phyloP scores from a whole-genome alignment of 2,888 invertebrate species.

The Drosophila falleni region DNA sequence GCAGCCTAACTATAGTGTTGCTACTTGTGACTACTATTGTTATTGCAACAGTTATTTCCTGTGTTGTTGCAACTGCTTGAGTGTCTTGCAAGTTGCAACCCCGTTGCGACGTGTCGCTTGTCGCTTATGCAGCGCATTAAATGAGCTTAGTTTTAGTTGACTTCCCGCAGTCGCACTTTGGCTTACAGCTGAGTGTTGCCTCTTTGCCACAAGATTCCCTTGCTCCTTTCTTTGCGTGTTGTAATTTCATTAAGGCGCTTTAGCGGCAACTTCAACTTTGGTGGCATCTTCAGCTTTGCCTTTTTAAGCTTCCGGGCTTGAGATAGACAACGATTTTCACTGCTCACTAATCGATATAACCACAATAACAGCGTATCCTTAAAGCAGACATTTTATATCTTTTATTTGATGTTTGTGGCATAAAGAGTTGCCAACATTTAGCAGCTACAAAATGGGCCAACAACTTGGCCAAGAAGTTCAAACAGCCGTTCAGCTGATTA shows the following conservation, averaged over 20 bases:
- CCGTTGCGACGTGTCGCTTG: constrained; percentile 24
- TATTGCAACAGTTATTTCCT: constrained; percentile 44
- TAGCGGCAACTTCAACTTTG: constrained; percentile 55
- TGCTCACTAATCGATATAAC: constrained; percentile 58
- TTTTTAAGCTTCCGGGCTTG: constrained; percentile 70
- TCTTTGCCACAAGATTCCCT: constrained; percentile 1
- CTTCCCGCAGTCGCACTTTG: constrained; percentile 71
- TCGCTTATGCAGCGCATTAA: constrained; percentile 77
- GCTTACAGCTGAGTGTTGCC: constrained; percentile 56
- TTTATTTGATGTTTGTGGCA: constrained; percentile 28
- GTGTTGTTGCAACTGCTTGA: constrained; percentile 32
- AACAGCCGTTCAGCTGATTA: constrained; percentile 55
- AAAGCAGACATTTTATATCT: constrained; percentile 8
- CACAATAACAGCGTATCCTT: constrained; percentile 28
- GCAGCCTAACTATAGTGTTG: neutral
- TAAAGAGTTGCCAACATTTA: constrained; percentile 20
- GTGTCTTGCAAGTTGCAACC: neutral
- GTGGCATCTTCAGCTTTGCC: constrained; percentile 47
- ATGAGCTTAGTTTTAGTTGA: constrained; percentile 80
- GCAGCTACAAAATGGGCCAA: constrained; percentile 11
- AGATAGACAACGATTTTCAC: constrained; percentile 15
- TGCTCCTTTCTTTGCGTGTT: constrained; percentile 25
- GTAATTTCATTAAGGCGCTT: constrained; percentile 75
- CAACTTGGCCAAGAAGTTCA: constrained; percentile 11
- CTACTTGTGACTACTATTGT: neutral